Conservation (phyloP, 2,888 invertebrate genomes). For the Furcula furcula region DNA sequence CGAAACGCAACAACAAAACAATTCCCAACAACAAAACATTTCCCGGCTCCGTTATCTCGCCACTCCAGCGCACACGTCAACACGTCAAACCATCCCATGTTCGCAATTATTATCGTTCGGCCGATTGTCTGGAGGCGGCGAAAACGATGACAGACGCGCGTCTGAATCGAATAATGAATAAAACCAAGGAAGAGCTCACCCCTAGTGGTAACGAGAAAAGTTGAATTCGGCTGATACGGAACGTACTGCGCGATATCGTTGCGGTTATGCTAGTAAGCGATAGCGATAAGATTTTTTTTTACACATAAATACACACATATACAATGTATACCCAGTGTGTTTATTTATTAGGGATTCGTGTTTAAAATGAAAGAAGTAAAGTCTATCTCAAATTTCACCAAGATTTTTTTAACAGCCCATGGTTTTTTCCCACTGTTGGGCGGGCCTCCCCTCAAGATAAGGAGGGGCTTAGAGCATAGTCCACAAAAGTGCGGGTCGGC, state of each 20-base stretch:
- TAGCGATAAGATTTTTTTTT: constrained; percentile 26
- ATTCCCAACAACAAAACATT: background rate
- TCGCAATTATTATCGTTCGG: constrained; percentile 32
- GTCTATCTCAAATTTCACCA: no score
- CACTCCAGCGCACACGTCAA: constrained; percentile 12
- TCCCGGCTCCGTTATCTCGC: constrained; percentile 2
- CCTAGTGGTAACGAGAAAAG: constrained; percentile 71
- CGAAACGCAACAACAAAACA: background rate
- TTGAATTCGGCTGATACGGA: constrained; percentile 67
- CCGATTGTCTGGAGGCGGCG: constrained; percentile 25
- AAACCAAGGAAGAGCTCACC: constrained; percentile 58
- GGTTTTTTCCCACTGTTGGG: no score
- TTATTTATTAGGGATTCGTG: no score
- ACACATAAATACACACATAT: no score
- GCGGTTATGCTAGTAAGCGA: constrained; percentile 7
- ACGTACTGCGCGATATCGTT: constrained; percentile 44
- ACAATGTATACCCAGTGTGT: no score
- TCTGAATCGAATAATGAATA: constrained; percentile 71
- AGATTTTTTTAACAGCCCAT: no score
- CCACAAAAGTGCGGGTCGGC: no score
- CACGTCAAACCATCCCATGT: constrained; percentile 18
- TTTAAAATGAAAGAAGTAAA: no score
- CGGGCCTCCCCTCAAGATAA: no score
- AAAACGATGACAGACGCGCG: constrained; percentile 67
- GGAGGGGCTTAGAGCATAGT: no score